Conservation (phyloP, 2,113 vertebrate species). For the Chionomys nivalis region DNA sequence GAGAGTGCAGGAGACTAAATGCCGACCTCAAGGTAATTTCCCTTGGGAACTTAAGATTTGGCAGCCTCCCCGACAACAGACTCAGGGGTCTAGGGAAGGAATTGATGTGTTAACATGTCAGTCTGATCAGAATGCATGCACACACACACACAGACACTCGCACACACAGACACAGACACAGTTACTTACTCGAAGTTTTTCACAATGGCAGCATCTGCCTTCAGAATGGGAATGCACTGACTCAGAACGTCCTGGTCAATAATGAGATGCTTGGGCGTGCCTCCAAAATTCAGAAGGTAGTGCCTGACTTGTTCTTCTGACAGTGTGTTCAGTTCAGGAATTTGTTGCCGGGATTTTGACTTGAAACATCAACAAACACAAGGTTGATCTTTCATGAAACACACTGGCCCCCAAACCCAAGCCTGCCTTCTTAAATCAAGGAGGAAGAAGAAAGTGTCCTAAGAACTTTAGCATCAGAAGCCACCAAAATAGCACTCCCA, state of each 20-base stretch:
- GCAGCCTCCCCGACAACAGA: neutral
- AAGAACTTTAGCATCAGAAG: neutral
- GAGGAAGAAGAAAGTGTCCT: too few relatives aligned
- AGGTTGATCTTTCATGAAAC: neutral
- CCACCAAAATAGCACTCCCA: neutral
- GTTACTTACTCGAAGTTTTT: neutral
- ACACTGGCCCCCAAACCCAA: neutral
- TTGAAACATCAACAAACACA: constrained; percentile 50
- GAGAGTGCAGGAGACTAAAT: neutral
- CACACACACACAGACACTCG: too few relatives aligned
- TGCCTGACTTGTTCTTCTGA: fast-evolving
- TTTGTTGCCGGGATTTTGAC: fast-evolving
- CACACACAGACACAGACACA: neutral
- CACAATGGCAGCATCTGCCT: constrained; percentile 71
- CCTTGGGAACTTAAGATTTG: neutral
- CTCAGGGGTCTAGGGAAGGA: neutral
- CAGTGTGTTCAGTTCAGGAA: fast-evolving
- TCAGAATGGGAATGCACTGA: constrained; percentile 75
- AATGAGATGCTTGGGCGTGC: constrained; percentile 83
- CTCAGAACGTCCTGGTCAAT: constrained; percentile 78
- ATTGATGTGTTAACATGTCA: neutral
- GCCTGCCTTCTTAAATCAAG: neutral
- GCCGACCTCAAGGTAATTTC: neutral
- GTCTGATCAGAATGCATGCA: neutral
- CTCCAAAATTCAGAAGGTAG: constrained; percentile 75